These are phyloP conservation scores for Isoperla grammatica DNA, from an alignment of 2,888 invertebrate genomes.

Conservation along the genomic window DNA sequence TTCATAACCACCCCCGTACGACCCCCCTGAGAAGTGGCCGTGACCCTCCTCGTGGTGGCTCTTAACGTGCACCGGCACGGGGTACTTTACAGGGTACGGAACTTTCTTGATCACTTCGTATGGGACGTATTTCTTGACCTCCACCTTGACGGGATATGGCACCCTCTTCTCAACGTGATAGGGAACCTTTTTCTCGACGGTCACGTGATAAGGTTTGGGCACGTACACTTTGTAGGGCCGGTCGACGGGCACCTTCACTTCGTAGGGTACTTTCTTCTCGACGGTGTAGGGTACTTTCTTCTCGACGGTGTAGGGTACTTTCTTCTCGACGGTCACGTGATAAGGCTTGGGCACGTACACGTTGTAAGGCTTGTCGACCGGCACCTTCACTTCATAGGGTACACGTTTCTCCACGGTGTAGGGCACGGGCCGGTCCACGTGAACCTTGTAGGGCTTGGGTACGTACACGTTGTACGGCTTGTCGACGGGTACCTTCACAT, in stretches of 20 bases:
- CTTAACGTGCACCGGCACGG: no score
- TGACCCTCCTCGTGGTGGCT: no score
- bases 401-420: slow-evolving; percentile 21
- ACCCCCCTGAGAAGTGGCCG: no score
- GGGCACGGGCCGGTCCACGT: no score
- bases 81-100: not conserved
- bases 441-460: no score
- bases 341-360: slow-evolving; percentile 36
- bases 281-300: slow-evolving; percentile 1
- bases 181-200: slow-evolving; percentile 4
- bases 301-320: slow-evolving; percentile 26
- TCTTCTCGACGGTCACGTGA: slow-evolving; percentile 31
- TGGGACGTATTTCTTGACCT: not conserved
- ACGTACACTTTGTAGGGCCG: no score
- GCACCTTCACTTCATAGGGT: slow-evolving; percentile 34
- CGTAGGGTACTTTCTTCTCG: slow-evolving; percentile 2
- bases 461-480: no score
- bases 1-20: no score
- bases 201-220: not conserved
- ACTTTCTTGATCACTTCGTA: slow-evolving; percentile 3
- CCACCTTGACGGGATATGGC: not conserved
- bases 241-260: not conserved
- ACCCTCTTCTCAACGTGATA: slow-evolving; percentile 2
- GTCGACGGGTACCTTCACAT: no score
- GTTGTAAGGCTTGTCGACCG: slow-evolving; percentile 33